phyloP scores from a whole-genome alignment of 2,113 vertebrate species.

The Alexandromys fortis region DNA sequence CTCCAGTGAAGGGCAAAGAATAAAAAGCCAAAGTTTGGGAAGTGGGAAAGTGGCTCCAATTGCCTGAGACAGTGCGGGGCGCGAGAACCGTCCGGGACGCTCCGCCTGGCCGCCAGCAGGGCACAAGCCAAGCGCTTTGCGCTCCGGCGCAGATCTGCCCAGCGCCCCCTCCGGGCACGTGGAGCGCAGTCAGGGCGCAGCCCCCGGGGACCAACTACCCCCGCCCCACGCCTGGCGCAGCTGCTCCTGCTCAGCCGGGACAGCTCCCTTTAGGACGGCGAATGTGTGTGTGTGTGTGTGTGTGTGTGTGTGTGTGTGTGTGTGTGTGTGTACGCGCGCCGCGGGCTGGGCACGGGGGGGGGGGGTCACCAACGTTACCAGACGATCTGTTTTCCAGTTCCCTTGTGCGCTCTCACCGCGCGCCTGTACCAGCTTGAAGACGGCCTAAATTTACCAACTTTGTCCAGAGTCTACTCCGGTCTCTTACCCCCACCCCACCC shows the following conservation, averaged over 20 bases:
- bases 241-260: slow-evolving; percentile 77
- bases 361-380: background rate
- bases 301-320: background rate
- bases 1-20: background rate
- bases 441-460: slow-evolving; percentile 68
- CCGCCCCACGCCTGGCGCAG: slow-evolving; percentile 73
- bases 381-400: slow-evolving; percentile 35
- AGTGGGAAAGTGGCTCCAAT: background rate
- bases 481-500: background rate
- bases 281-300: background rate
- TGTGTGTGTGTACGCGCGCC: background rate
- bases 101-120: slow-evolving; percentile 14
- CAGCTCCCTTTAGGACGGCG: slow-evolving; percentile 72
- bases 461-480: background rate
- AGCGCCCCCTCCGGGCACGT: slow-evolving; percentile 82
- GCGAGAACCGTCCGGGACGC: background rate
- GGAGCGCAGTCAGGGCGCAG: slow-evolving; percentile 79
- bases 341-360: background rate
- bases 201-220: slow-evolving; percentile 73
- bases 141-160: slow-evolving; percentile 55
- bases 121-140: slow-evolving; percentile 61
- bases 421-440: background rate
- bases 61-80: background rate
- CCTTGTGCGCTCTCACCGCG: slow-evolving; percentile 15
- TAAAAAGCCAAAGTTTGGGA: slow-evolving; percentile 51